A percentile compares a stretch with the other conserved stretches of the same genome.
phyloP scores from a whole-genome alignment of 2,113 vertebrate species.

The Mungos mungo region DNA sequence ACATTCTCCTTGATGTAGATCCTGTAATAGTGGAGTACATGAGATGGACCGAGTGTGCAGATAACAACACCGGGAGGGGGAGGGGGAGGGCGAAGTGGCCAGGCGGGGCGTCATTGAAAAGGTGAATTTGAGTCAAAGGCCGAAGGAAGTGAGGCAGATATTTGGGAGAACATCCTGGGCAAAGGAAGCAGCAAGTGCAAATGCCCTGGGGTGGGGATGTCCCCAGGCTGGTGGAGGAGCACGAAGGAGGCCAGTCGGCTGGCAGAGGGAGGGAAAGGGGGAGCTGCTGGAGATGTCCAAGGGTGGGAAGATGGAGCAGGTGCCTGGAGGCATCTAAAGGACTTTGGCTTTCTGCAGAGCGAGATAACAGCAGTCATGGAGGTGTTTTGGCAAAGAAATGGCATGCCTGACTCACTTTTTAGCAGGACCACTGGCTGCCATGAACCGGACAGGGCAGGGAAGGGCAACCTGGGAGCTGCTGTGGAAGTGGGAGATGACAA shows the following conservation, averaged over 20 bases:
- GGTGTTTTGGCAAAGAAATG: neutral
- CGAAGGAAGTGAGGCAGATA: neutral
- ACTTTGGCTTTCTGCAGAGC: neutral
- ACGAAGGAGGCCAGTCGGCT: neutral
- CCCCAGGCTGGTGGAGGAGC: neutral
- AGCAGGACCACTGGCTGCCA: neutral
- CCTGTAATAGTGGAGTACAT: neutral
- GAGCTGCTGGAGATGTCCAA: rapidly evolving
- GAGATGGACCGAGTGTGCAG: neutral
- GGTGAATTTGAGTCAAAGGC: neutral
- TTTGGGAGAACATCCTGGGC: neutral
- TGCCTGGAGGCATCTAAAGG: neutral
- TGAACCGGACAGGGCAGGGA: neutral
- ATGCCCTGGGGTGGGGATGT: neutral
- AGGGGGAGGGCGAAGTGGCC: neutral
- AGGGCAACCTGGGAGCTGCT: neutral
- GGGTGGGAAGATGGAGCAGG: too few relatives aligned
- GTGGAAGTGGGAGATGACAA: neutral
- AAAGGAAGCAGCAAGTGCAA: neutral
- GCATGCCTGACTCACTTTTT: neutral
- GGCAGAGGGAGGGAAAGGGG: neutral
- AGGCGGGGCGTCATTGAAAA: neutral
- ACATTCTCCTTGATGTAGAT: neutral
- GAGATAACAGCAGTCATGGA: neutral
- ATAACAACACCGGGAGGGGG: neutral